phyloP scores from a whole-genome alignment of 2,888 invertebrate genomes.

The Cryptops parisi region DNA sequence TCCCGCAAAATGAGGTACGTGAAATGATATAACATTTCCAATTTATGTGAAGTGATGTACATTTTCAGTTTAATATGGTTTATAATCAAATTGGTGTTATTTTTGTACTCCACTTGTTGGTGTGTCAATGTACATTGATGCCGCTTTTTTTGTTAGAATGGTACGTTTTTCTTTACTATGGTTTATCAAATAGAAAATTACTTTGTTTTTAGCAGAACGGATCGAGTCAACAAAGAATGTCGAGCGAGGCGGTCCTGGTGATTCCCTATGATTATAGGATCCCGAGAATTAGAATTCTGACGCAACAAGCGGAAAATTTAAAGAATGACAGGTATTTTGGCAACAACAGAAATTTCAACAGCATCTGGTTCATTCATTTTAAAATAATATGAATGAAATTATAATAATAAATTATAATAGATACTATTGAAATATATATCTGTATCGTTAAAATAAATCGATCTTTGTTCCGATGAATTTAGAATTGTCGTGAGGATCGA shows the following conservation, averaged over 20 bases:
- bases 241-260: slow-evolving; percentile 22
- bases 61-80: no score
- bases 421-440: background rate
- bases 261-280: slow-evolving; percentile 30
- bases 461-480: background rate
- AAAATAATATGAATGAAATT: background rate
- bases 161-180: no score
- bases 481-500: slow-evolving; percentile 28
- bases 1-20: no score
- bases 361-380: no score
- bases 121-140: no score
- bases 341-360: background rate
- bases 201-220: no score
- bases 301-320: slow-evolving; percentile 26
- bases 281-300: slow-evolving; percentile 29
- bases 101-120: no score
- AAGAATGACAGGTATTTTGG: slow-evolving; percentile 25
- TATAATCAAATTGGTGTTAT: no score
- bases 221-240: background rate
- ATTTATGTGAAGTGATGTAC: no score
- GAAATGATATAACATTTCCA: no score
- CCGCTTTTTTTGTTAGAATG: no score
- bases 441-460: background rate
- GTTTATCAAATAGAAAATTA: no score
- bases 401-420: background rate